Conservation (phyloP, 2,113 vertebrate species). For the Actinemys pallida region DNA sequence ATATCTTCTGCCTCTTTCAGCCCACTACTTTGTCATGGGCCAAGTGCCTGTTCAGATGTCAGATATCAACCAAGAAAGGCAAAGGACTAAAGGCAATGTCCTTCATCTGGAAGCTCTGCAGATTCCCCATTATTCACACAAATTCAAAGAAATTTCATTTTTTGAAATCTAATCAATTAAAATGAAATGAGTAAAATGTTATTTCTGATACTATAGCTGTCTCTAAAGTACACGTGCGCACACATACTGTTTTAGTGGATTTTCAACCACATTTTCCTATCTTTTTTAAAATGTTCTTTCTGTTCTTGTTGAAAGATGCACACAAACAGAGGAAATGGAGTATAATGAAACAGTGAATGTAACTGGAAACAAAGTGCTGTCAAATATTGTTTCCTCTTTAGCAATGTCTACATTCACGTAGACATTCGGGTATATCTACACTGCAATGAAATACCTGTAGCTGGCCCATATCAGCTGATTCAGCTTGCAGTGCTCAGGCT, state of each 20-base stretch:
- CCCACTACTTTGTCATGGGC: too few relatives aligned
- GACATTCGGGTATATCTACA: not conserved
- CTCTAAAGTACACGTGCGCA: not conserved
- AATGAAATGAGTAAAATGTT: conserved; percentile 24
- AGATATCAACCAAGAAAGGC: too few relatives aligned
- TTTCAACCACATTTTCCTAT: not conserved
- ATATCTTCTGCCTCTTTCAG: too few relatives aligned
- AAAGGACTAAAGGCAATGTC: too few relatives aligned
- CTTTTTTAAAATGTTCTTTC: not conserved
- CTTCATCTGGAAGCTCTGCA: too few relatives aligned
- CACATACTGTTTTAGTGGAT: not conserved
- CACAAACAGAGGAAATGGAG: conserved; percentile 15
- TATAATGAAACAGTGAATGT: conserved; percentile 15
- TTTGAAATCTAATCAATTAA: conserved; percentile 24
- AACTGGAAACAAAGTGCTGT: not conserved
- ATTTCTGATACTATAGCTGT: not conserved
- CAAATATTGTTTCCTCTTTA: not conserved
- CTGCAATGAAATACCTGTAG: not conserved
- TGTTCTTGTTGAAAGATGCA: conserved; percentile 14
- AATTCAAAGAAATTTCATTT: not conserved
- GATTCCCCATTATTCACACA: too few relatives aligned
- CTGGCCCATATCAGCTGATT: not conserved
- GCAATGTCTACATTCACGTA: too few relatives aligned
- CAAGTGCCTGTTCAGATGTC: too few relatives aligned
- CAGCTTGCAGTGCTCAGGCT: not conserved